These are phyloP conservation scores for Dryomyza anilis DNA, from an alignment of 2,888 invertebrate genomes.

Conservation along the genomic window DNA sequence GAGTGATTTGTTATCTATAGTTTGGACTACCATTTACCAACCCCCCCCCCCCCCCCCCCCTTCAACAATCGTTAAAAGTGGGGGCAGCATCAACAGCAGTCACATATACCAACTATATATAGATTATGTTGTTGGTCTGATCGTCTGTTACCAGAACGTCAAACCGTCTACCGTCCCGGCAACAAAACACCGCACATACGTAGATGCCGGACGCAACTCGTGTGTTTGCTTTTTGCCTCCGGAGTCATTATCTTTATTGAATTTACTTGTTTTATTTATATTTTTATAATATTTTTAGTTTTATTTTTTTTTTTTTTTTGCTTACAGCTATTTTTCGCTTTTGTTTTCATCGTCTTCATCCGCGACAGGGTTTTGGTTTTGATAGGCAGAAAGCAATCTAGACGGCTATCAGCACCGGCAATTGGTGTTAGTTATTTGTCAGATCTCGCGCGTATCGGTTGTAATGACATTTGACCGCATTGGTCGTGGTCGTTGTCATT, in stretches of 20 bases:
- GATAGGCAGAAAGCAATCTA: too few relatives aligned
- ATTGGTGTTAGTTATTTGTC: conserved; percentile 32
- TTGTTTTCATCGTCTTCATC: conserved; percentile 11
- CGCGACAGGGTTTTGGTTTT: too few relatives aligned
- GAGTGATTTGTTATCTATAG: too few relatives aligned
- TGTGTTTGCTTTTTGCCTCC: not conserved
- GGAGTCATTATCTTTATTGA: conserved; percentile 37
- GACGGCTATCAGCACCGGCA: conserved; percentile 1
- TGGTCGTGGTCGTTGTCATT: too few relatives aligned
- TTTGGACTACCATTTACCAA: too few relatives aligned
- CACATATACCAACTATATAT: not conserved
- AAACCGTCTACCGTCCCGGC: too few relatives aligned
- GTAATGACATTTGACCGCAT: not conserved
- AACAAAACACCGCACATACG: not conserved
- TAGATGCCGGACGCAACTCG: too few relatives aligned
- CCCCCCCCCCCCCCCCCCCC: too few relatives aligned
- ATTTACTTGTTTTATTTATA: conserved; percentile 27
- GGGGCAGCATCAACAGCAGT: too few relatives aligned
- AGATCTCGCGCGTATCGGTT: conserved; percentile 31
- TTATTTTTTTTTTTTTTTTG: conserved; percentile 19
- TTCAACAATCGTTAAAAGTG: too few relatives aligned
- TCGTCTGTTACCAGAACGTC: too few relatives aligned
- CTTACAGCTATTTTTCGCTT: conserved; percentile 9
- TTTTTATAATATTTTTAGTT: conserved; percentile 15
- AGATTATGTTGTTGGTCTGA: not conserved